Base-by-base conservation (phyloP, 2,113 vertebrate species). In the Egretta garzetta region DNA sequence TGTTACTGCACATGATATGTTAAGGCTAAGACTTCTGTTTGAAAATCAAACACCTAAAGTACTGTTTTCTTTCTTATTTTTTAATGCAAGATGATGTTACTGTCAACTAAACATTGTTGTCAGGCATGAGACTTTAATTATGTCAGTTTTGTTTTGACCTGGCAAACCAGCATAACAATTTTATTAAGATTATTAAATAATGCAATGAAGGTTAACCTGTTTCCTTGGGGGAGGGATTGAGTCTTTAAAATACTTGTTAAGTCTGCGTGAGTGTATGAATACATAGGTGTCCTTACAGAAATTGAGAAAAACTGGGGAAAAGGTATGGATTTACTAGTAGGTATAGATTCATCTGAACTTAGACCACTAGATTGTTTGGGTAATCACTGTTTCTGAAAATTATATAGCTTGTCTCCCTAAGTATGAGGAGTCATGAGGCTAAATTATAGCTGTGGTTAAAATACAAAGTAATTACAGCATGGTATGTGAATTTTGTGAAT, bases 401-500 rank as follows among this genome's bases (percentile, higher is more conserved):
- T 64, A 76, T 2, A 67, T n/a, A 37, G 62, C 72, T 86, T 90
- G 43, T 90, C 12, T 87, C 73, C 16, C 12, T 59, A 73, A 88
- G 55, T 87, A 49, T 67, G 8, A 33, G 66, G 45, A 93, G 70
- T 66, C n/a, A 33, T 17, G 45, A 73, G 41, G n/a, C 85, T 90
- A 58, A 90, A 86, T 93, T 83, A 67, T 62, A 90, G 67, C 56
- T 93, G 74, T 92, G 66, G 52, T 85, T 95, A 89, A 93, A 89
- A 67, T 37, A 72, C 50, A 28, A 71, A 74, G 30, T 81, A 93
- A 90, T 93, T 91, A 37, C 56, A 49, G 28, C 12, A 55, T 37
- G 26, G 33, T 88, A 15, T 10, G 15, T 70, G 91, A 80, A 22
- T 85, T 95, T 85, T 64, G 32, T 85, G 73, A 88, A 70, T 82